phyloP scores from a whole-genome alignment of 2,113 vertebrate species.

The Podarcis muralis region DNA sequence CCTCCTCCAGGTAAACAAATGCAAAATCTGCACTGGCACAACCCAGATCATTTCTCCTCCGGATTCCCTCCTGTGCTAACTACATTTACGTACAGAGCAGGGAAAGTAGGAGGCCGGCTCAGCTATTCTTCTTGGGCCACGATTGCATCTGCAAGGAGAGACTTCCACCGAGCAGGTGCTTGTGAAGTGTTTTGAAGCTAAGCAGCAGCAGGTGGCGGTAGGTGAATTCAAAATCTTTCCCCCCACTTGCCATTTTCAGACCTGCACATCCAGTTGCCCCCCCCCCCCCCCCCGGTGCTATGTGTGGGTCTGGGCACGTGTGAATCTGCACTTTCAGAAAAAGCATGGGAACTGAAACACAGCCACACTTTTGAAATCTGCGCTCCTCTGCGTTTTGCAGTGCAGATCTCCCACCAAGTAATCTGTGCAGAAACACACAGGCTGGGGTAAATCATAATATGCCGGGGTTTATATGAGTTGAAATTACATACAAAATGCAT shows the following conservation, averaged over 20 bases:
- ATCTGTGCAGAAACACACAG: too few species aligned
- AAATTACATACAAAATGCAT: too few species aligned
- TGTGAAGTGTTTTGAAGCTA: not conserved
- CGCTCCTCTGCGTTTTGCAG: too few species aligned
- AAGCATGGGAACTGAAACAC: too few species aligned
- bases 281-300: not conserved
- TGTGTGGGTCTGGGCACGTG: not conserved
- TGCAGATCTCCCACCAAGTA: too few species aligned
- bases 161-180: not conserved
- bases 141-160: accelerated
- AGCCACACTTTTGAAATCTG: too few species aligned
- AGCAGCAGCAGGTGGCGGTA: not conserved
- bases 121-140: not conserved
- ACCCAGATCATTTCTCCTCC: not conserved
- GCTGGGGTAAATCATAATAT: too few species aligned
- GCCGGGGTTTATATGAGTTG: too few species aligned
- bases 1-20: not conserved
- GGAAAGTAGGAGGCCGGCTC: not conserved
- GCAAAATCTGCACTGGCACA: not conserved
- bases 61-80: not conserved
- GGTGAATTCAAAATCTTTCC: not conserved
- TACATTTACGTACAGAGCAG: too few species aligned
- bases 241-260: not conserved
- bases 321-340: too few species aligned
- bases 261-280: accelerated